These are phyloP conservation scores for Rugalucina vietnamica DNA, from an alignment of 2,888 invertebrate species.

Conservation along the genomic window DNA sequence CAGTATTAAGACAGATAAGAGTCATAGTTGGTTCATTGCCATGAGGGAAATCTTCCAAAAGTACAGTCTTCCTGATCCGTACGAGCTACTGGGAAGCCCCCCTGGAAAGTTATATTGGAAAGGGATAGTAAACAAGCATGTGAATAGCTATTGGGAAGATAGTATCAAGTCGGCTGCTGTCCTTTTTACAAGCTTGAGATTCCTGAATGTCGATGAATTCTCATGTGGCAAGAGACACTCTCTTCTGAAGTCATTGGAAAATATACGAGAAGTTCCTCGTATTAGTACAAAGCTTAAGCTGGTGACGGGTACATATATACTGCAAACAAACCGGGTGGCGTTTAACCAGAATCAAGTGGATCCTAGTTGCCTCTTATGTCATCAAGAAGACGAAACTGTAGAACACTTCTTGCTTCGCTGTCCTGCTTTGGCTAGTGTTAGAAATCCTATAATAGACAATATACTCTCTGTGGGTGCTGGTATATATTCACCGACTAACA, in stretches of 20 bases:
- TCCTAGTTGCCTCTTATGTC: background rate
- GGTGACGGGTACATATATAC: conserved; percentile 2
- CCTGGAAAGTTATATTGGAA: background rate
- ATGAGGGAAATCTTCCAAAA: background rate
- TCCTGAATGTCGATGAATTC: background rate
- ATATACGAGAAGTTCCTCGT: background rate
- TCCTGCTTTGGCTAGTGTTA: conserved; percentile 4
- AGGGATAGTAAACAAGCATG: background rate
- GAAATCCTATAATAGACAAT: background rate
- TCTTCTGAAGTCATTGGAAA: background rate
- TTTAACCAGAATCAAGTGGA: conserved; percentile 4
- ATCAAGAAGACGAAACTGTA: background rate
- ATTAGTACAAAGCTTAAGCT: background rate
- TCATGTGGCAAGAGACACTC: background rate
- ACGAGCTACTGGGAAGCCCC: background rate
- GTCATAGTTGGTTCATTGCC: conserved; percentile 1
- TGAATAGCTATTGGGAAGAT: background rate
- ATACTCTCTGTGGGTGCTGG: background rate
- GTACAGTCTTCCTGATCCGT: background rate
- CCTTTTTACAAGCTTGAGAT: background rate
- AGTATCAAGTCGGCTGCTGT: background rate
- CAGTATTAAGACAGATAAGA: background rate
- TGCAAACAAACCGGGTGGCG: conserved; percentile 8
- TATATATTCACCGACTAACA: background rate
- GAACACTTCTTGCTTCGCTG: conserved; percentile 8